A percentile compares a stretch with the other conserved stretches of the same genome.
These are phyloP conservation scores for Peribatodes rhomboidaria DNA, from an alignment of 2,888 invertebrate species.

Conservation along the genomic window DNA sequence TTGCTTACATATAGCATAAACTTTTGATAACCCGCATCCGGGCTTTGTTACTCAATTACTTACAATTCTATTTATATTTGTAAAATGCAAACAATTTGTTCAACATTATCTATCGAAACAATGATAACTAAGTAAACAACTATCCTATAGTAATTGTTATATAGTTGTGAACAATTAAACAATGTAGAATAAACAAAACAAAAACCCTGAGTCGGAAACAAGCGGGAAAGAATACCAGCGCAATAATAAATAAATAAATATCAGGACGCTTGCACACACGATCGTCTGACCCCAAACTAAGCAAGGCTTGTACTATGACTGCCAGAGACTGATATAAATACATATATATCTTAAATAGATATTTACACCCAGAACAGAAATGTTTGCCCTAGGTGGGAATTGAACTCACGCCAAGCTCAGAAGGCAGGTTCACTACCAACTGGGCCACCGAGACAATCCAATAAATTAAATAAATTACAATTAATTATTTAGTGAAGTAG, in stretches of 20 bases:
- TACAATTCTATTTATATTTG: constrained; percentile 19
- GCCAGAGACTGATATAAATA: too few relatives aligned
- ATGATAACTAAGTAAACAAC: constrained; percentile 25
- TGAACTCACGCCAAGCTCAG: too few relatives aligned
- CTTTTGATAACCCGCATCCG: constrained; percentile 46
- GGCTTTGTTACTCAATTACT: constrained; percentile 11
- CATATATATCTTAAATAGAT: too few relatives aligned
- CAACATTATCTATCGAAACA: constrained; percentile 14
- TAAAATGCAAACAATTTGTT: constrained; percentile 20
- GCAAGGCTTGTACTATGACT: too few relatives aligned
- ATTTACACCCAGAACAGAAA: too few relatives aligned
- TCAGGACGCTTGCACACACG: too few relatives aligned
- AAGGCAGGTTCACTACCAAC: too few relatives aligned
- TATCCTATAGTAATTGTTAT: constrained; percentile 25
- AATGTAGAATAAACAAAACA: constrained; percentile 14
- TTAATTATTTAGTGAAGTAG: too few relatives aligned
- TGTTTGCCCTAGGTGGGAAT: too few relatives aligned
- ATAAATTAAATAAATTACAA: too few relatives aligned
- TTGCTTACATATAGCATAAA: not conserved
- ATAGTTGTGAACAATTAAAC: constrained; percentile 22
- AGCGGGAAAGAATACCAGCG: not conserved
- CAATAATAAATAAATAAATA: not conserved
- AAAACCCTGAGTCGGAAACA: not conserved
- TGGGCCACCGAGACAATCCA: too few relatives aligned
- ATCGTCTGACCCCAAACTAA: too few relatives aligned